Base-by-base conservation (phyloP, 2,797 vertebrate species). In the Poecile montanus region DNA sequence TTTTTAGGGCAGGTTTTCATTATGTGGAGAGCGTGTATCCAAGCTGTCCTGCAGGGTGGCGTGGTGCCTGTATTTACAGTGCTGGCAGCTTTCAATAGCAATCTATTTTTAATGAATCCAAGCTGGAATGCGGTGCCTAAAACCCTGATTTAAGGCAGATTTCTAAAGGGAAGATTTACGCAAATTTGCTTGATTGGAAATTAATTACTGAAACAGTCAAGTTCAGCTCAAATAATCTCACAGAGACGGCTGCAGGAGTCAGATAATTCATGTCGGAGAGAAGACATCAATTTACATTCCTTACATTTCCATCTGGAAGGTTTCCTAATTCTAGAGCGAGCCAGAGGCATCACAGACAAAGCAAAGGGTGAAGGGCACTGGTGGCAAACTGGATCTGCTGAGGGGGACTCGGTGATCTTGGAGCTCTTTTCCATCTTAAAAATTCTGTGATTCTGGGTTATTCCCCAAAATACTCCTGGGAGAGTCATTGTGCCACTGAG, bases 181-280 rank as follows among this genome's bases (percentile, higher is more conserved):
- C 91, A 89, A 86, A 95, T 96, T 93, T 82, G 83, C 92, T 85
- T 89, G 94, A 96, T 89, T 97, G 80, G 84, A 57, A 96, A 97
- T 97, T 97, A 97, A 97, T 97, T 97, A 87, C 88, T 83, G 91
- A 92, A 80, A 58, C 95, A 96, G 85, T 95, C 82, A 47, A 94
- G 88, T 72, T 88, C 62, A 45, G 94, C 88, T 96, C 93, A 93
- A 96, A 79, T 85, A 56, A 93, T 94, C 75, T 50, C 36, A 16
- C 71, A 48, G 76, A 87, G 95, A 73, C n/a, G 7, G 95, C 95
- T 58, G 11, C 74, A 76, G 93, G 90, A 95, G 86, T 88, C 92
- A 44, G 89, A 89, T 84, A 84, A 81, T 89, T 94, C 90, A 56
- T 61, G 82, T 5, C 0, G 7, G 58, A 38, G 75, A 93, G 58